Evolutionary conservation across 2,888 invertebrate genomes (phyloP), one percentile per base, ranked within the genome.

Genomic region (Mimumesa dahlbomi): DNA sequence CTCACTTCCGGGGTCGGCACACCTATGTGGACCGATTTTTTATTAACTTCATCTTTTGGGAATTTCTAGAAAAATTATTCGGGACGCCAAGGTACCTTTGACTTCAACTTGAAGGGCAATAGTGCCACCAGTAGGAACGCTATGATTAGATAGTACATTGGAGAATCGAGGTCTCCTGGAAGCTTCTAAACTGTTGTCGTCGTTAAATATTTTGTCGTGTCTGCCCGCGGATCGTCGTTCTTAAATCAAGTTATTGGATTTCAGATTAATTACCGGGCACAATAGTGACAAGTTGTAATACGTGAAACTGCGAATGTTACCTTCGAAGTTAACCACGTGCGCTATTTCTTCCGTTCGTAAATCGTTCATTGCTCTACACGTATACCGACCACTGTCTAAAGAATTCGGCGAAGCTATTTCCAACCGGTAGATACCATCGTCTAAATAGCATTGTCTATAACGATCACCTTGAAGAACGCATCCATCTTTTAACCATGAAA

Each of bases 31-130:
- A n/a, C n/a, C 7, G 0, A 34, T 25, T 43, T n/a, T n/a, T 2
- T 5, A 45, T 36, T 40, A 6, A 5, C 6, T 25, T 38, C 16
- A 38, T 21, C 11, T 13, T 14, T 22, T 11, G 21, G 29, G 31
- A 2, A 31, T 31, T 7, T 14, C 7, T 16, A 7, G 13, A 6
- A 19, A 31, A 31, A 9, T 14, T 21, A 9, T 13, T n/a, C 16
- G 9, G 11, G 1, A 6, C 11, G 13, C 22, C 0, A 21, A 1
- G 9, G 4, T 90, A 83, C 94, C 94, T 86, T 93, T 93, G 31
- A 95, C 93, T 88, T 95, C 94, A 0, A 96, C 95, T 87, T 96
- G 95, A 16, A 96, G 92, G 2, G 95, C 96, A 68, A 95, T 93
- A 0, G 95, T 95, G 34, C 96, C 96, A 0, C 96, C 96, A 63